Evolutionary conservation across 2,113 vertebrate species (phyloP).

Genomic region (Tichodroma muraria): DNA sequence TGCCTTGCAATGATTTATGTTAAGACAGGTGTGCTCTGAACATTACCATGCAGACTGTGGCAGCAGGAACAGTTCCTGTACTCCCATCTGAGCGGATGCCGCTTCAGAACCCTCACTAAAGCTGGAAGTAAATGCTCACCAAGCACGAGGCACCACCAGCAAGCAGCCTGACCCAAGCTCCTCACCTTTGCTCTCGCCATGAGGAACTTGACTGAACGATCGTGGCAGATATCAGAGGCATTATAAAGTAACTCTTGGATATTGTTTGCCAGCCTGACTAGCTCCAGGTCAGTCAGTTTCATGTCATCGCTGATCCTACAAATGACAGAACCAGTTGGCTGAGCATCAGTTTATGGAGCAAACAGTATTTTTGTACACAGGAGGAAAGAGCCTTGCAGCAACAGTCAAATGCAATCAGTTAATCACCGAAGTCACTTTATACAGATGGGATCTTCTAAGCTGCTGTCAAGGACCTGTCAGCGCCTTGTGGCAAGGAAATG

Average conservation of each 20-base stretch:
- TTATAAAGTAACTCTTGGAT: constrained; percentile 85
- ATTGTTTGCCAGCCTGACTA: constrained; percentile 82
- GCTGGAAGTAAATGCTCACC: background rate
- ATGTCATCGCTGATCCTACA: constrained; percentile 81
- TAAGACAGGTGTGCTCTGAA: background rate
- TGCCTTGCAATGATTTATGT: background rate
- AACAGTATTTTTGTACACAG: background rate
- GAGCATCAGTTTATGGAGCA: background rate
- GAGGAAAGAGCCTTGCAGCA: background rate
- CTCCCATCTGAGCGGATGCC: fast-evolving
- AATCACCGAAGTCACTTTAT: background rate
- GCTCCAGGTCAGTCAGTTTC: constrained; percentile 88
- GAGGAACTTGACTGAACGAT: constrained; percentile 94
- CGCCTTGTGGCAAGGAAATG: background rate
- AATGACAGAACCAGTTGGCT: constrained; percentile 18
- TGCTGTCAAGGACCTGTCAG: background rate
- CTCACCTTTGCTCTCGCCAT: constrained; percentile 90
- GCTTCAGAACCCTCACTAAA: background rate
- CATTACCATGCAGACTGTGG: background rate
- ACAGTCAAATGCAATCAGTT: background rate
- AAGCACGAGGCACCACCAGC: background rate
- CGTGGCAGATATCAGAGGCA: constrained; percentile 91
- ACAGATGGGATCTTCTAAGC: background rate
- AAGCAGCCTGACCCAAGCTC: background rate
- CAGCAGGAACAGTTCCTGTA: background rate